Conservation (phyloP, 2,113 vertebrate species). For the Salvelinus fontinalis region DNA sequence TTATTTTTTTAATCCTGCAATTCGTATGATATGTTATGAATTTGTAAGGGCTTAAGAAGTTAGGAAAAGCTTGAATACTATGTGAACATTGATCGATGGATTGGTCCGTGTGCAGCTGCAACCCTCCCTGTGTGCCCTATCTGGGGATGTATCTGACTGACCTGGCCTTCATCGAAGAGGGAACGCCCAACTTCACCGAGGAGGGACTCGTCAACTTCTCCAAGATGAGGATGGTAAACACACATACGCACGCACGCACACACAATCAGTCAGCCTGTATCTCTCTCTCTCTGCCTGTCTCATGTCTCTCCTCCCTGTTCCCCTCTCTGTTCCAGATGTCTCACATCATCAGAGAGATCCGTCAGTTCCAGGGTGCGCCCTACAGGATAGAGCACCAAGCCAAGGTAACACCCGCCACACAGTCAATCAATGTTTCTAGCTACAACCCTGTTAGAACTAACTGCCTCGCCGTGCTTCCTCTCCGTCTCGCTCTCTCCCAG, state of each 20-base stretch:
- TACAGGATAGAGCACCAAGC: constrained; percentile 87
- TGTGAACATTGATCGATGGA: background rate
- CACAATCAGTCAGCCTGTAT: too few species aligned
- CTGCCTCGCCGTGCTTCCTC: background rate
- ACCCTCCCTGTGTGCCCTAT: constrained; percentile 86
- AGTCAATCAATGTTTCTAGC: too few species aligned
- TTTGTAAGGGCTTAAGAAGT: too few species aligned
- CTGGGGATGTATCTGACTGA: constrained; percentile 90
- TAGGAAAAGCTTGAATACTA: too few species aligned
- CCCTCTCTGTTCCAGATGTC: constrained; percentile 76
- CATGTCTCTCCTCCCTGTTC: background rate
- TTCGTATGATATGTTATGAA: too few species aligned
- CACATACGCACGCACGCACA: too few species aligned
- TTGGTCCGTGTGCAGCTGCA: constrained; percentile 73
- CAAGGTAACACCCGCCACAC: constrained; percentile 72
- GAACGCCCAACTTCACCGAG: constrained; percentile 88
- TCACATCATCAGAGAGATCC: constrained; percentile 88
- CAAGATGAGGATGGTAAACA: constrained; percentile 89
- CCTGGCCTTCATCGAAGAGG: constrained; percentile 89
- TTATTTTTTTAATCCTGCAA: too few species aligned
- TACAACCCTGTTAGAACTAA: too few species aligned
- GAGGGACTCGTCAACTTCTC: constrained; percentile 92
- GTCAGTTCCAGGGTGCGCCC: constrained; percentile 88
- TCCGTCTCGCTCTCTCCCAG: constrained; percentile 58
- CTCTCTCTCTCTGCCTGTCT: background rate